A percentile compares a stretch with the other conserved stretches of the same genome.
Conservation (phyloP, 2,113 vertebrate species). For the human (Homo sapiens) region DNA sequence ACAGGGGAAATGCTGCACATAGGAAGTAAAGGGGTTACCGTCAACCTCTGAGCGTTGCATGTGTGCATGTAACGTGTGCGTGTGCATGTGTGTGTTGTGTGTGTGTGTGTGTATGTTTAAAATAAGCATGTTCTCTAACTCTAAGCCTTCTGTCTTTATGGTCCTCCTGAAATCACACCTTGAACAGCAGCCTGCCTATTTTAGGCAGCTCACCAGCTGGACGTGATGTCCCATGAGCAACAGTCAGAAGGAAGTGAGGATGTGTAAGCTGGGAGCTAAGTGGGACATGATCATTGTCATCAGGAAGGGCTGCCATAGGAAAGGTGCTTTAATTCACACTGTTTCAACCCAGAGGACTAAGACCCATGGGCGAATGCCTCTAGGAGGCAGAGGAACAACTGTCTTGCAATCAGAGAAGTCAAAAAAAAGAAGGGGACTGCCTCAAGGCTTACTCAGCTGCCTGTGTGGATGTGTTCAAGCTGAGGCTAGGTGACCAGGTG, state of each 20-base stretch:
- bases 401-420: background rate
- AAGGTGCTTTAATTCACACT: background rate
- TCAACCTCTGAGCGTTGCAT: no score
- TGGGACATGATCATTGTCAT: background rate
- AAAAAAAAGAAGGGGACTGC: background rate
- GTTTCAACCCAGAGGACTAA: background rate
- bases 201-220: constrained; percentile 25
- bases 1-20: no score
- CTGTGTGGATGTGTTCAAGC: background rate
- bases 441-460: background rate
- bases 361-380: background rate
- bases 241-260: background rate
- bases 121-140: background rate
- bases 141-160: background rate
- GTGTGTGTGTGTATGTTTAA: background rate
- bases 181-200: background rate
- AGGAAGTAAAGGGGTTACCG: background rate
- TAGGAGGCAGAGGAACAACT: background rate
- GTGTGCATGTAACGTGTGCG: no score
- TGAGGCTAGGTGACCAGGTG: background rate
- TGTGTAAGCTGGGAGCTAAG: background rate
- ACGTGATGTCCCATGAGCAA: background rate
- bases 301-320: background rate
- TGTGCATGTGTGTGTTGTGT: background rate
- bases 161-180: background rate